A percentile compares a stretch with the other conserved stretches of the same genome.
These are phyloP conservation scores for Raphicerus campestris DNA, from an alignment of 2,113 vertebrate species.

Conservation along the genomic window DNA sequence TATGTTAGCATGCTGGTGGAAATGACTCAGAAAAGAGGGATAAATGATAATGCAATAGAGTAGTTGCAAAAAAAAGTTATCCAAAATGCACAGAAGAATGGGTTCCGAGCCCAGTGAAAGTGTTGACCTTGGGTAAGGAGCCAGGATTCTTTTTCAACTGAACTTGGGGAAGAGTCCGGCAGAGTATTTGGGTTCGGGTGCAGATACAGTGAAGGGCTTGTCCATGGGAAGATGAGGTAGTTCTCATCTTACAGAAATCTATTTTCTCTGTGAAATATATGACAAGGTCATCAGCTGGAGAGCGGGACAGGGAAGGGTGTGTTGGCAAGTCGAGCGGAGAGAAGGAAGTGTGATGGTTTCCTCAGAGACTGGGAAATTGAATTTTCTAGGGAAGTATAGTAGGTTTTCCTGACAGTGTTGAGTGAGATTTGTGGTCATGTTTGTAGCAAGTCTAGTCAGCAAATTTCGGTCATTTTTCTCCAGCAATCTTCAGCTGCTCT, in stretches of 20 bases:
- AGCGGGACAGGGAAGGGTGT: background rate
- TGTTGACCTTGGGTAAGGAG: background rate
- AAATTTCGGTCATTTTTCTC: conserved; percentile 61
- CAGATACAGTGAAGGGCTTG: conserved; percentile 26
- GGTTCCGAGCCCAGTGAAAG: background rate
- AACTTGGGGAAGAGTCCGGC: background rate
- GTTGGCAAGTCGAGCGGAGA: background rate
- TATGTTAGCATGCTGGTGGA: background rate
- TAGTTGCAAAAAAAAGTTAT: background rate
- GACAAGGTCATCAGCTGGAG: conserved; percentile 38
- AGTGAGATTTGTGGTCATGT: conserved; percentile 64
- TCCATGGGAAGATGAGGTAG: conserved; percentile 53
- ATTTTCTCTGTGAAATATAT: conserved; percentile 59
- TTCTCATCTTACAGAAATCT: conserved; percentile 51
- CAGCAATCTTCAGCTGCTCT: background rate
- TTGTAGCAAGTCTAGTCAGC: conserved; percentile 34
- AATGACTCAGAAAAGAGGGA: background rate
- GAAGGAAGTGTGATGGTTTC: conserved; percentile 27
- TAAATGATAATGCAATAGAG: background rate
- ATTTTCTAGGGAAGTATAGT: conserved; percentile 56
- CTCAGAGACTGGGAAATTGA: conserved; percentile 59
- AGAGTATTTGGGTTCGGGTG: background rate
- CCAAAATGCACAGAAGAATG: background rate
- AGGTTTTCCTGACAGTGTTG: conserved; percentile 41
- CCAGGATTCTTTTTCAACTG: background rate